phyloP scores from a whole-genome alignment of 2,888 invertebrate genomes.

The Catocala sponsa region DNA sequence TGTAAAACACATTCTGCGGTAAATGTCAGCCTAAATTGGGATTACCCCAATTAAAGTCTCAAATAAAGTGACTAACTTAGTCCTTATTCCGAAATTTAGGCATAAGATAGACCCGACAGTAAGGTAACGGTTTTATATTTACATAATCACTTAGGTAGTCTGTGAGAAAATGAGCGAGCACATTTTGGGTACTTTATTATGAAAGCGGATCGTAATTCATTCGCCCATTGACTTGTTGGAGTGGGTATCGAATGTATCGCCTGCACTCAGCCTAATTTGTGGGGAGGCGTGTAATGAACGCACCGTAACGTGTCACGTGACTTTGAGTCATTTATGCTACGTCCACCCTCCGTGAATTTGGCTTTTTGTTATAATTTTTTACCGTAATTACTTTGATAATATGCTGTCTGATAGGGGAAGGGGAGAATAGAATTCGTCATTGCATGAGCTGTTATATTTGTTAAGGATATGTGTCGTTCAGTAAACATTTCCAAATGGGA shows the following conservation, averaged over 20 bases:
- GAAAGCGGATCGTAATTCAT: conserved; percentile 46
- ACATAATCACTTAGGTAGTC: conserved; percentile 41
- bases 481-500: not conserved
- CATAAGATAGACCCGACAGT: not conserved
- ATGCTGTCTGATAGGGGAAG: conserved; percentile 23
- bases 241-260: conserved; percentile 51
- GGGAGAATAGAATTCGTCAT: conserved; percentile 40
- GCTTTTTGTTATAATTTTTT: conserved; percentile 48
- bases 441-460: conserved; percentile 33
- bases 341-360: conserved; percentile 44
- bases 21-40: not conserved
- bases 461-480: conserved; percentile 20
- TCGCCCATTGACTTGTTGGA: conserved; percentile 49
- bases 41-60: not conserved
- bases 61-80: conserved; percentile 3
- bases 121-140: conserved; percentile 30
- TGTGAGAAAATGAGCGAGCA: conserved; percentile 36
- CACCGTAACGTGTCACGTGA: conserved; percentile 61
- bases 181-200: conserved; percentile 36
- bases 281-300: conserved; percentile 57
- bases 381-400: conserved; percentile 50
- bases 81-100: not conserved
- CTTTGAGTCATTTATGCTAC: conserved; percentile 57
- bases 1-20: not conserved
- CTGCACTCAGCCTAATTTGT: conserved; percentile 73